A percentile compares a stretch with the other conserved stretches of the same genome.
Evolutionary conservation across 2,797 vertebrate species (phyloP).

Genomic region (Sebastes iracundus): DNA sequence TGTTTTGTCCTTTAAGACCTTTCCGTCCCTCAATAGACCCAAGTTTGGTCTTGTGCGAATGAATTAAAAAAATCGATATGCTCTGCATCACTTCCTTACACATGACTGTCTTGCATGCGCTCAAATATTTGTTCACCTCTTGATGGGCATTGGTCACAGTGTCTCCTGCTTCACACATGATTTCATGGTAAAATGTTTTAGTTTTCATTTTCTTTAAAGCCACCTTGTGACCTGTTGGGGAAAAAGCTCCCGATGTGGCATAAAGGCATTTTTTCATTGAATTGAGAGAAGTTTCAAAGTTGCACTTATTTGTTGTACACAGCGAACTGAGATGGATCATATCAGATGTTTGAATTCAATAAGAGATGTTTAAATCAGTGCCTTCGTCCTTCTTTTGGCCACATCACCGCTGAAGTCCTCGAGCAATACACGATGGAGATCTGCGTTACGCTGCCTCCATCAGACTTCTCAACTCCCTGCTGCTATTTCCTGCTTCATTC

Average conservation of each 20-base stretch:
- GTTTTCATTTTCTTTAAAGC: not conserved
- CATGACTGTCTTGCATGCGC: constrained; percentile 26
- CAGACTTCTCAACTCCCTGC: not conserved
- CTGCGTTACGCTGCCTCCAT: not conserved
- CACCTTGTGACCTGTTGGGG: not conserved
- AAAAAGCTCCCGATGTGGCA: not conserved
- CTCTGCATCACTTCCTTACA: not conserved
- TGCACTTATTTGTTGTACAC: not conserved
- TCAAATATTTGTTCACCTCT: not conserved
- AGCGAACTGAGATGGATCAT: not conserved
- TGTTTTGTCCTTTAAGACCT: not conserved
- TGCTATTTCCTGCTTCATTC: constrained; percentile 4
- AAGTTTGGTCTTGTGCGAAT: not conserved
- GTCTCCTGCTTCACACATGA: constrained; percentile 2
- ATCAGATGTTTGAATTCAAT: not conserved
- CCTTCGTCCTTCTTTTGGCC: not conserved
- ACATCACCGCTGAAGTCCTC: not conserved
- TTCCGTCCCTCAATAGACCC: not conserved
- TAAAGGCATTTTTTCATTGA: not conserved
- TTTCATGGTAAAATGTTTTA: constrained; percentile 7
- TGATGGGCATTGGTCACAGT: constrained; percentile 30
- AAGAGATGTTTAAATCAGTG: not conserved
- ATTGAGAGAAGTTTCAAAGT: not conserved
- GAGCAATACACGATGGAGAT: not conserved
- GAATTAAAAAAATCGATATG: not conserved